Conservation (phyloP, 2,888 invertebrate genomes). For the Leucophora obtusa region DNA sequence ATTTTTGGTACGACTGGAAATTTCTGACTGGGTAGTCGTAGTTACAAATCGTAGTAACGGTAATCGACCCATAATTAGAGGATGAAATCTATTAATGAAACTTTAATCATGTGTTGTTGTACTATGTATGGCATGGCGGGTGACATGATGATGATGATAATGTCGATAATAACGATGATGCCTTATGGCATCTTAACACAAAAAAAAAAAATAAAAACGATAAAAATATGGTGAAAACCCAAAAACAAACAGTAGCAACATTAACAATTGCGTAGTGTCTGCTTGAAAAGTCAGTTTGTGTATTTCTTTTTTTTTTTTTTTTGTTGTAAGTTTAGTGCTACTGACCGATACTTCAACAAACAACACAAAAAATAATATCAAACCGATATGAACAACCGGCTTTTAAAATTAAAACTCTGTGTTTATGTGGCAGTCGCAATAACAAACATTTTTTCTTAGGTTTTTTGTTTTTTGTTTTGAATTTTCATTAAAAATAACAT, state of each 20-base stretch:
- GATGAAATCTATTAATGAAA: constrained; percentile 58
- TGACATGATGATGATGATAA: constrained; percentile 1
- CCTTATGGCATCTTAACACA: constrained; percentile 49
- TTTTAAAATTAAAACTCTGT: constrained; percentile 23
- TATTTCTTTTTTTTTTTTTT: background rate
- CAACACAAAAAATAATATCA: background rate
- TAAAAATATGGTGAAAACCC: constrained; percentile 42
- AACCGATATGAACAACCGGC: constrained; percentile 34
- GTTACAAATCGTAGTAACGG: constrained; percentile 7
- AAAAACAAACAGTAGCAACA: constrained; percentile 35
- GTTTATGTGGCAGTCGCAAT: constrained; percentile 33
- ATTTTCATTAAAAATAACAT: constrained; percentile 32
- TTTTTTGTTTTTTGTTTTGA: constrained; percentile 9
- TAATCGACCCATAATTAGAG: constrained; percentile 51
- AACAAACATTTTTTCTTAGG: constrained; percentile 19
- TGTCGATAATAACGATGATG: constrained; percentile 30
- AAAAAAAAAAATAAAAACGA: constrained; percentile 15
- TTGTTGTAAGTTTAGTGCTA: constrained; percentile 41
- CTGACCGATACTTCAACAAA: constrained; percentile 53
- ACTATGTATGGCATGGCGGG: constrained; percentile 12
- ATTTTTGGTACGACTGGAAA: no score
- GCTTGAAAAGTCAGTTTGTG: constrained; percentile 7
- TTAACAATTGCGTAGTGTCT: constrained; percentile 42
- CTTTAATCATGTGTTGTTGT: constrained; percentile 29
- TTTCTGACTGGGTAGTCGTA: no score